Conservation (phyloP, 2,113 vertebrate genomes). For the Siphamia tubifer region DNA sequence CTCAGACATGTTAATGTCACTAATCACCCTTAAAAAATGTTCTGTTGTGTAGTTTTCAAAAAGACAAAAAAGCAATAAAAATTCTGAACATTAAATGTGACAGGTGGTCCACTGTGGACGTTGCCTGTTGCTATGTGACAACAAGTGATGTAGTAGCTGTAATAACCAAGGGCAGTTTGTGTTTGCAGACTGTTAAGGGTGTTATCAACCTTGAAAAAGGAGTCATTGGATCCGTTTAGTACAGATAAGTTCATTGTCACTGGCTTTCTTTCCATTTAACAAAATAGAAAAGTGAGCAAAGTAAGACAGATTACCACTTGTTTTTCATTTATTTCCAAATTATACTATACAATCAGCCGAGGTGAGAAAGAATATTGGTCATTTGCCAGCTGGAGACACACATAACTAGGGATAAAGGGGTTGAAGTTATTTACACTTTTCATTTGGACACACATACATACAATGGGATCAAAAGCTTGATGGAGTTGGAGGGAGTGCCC, state of each 20-base stretch:
- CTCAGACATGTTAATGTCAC: no score
- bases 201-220: slow-evolving; percentile 20
- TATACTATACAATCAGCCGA: slow-evolving; percentile 33
- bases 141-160: background rate
- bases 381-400: slow-evolving; percentile 39
- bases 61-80: background rate
- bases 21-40: no score
- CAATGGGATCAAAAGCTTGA: slow-evolving; percentile 39
- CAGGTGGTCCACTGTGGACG: background rate
- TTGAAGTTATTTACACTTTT: no score
- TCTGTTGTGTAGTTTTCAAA: background rate
- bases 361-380: slow-evolving; percentile 3
- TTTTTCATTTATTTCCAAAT: slow-evolving; percentile 28
- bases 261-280: slow-evolving; percentile 38
- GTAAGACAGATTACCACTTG: slow-evolving; percentile 27
- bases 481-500: slow-evolving; percentile 48
- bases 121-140: background rate
- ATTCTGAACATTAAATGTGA: background rate
- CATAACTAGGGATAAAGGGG: no score
- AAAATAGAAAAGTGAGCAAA: slow-evolving; percentile 11
- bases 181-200: background rate
- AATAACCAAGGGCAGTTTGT: background rate
- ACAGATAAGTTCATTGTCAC: slow-evolving; percentile 49
- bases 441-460: background rate
- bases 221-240: slow-evolving; percentile 41